Evolutionary conservation across 2,888 invertebrate genomes (phyloP).

Genomic region (Ennomos fuscantarius): DNA sequence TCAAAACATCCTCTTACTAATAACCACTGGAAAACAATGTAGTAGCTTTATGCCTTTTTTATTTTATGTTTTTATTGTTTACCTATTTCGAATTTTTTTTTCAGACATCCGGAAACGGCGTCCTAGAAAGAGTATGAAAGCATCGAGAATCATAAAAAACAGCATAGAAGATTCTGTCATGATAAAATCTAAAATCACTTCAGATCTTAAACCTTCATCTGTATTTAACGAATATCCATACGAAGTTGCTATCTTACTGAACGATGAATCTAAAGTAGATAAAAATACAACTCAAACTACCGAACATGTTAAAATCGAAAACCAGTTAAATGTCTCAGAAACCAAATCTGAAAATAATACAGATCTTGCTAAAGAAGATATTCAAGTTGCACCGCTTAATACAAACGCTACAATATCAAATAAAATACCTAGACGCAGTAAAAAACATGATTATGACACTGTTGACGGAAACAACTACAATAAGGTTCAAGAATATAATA

Average conservation of each 20-base stretch:
- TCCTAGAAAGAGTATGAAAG: constrained; percentile 50
- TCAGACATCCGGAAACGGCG: constrained; percentile 46
- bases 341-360: constrained; percentile 4
- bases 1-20: too few species aligned
- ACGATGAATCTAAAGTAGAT: constrained; percentile 3
- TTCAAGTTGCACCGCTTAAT: constrained; percentile 16
- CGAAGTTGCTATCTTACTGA: constrained; percentile 60
- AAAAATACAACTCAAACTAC: background rate
- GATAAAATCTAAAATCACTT: constrained; percentile 50
- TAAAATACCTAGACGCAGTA: constrained; percentile 54
- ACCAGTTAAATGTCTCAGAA: constrained; percentile 3
- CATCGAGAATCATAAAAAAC: constrained; percentile 37
- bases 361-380: constrained; percentile 35
- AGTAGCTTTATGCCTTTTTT: too few species aligned
- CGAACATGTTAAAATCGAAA: background rate
- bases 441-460: constrained; percentile 55
- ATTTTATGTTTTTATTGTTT: too few species aligned
- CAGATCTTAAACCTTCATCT: constrained; percentile 51
- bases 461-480: constrained; percentile 48
- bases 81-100: too few species aligned
- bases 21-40: too few species aligned
- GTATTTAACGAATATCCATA: constrained; percentile 68
- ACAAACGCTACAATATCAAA: constrained; percentile 17
- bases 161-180: constrained; percentile 37
- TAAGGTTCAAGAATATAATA: constrained; percentile 51